Percentiles rank a stretch among this genome's conserved stretches.
phyloP scores from a whole-genome alignment of 2,113 vertebrate species.

The Pholis gunnellus region DNA sequence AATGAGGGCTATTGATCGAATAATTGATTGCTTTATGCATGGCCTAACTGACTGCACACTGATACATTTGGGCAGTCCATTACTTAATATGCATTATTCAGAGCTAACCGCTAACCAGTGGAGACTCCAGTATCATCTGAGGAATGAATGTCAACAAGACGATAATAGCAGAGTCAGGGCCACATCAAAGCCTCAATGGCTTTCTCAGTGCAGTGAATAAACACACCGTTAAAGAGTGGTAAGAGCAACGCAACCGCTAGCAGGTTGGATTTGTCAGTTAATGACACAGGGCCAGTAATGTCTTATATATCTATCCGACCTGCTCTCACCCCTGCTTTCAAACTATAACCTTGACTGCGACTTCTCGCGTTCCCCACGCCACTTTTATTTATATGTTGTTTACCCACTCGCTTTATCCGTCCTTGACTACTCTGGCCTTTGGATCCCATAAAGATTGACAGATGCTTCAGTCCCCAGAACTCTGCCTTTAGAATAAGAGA shows the following conservation, averaged over 20 bases:
- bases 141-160: conserved; percentile 65
- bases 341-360: conserved; percentile 34
- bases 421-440: conserved; percentile 27
- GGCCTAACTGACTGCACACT: conserved; percentile 81
- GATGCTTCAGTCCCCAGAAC: conserved; percentile 20
- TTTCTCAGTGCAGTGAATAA: conserved; percentile 48
- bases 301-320: conserved; percentile 24
- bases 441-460: conserved; percentile 31
- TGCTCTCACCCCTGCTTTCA: conserved; percentile 31
- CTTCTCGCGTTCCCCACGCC: conserved; percentile 27
- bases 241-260: conserved; percentile 36
- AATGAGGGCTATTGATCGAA: conserved; percentile 84
- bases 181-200: conserved; percentile 47
- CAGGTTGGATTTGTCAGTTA: conserved; percentile 40
- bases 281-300: conserved; percentile 29
- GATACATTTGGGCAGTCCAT: conserved; percentile 83
- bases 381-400: conserved; percentile 27
- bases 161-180: conserved; percentile 49
- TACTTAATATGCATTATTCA: conserved; percentile 86
- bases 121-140: conserved; percentile 58
- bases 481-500: conserved; percentile 37
- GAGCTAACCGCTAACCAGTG: conserved; percentile 67
- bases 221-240: conserved; percentile 12
- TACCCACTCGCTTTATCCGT: conserved; percentile 12
- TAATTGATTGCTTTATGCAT: conserved; percentile 87